phyloP scores from a whole-genome alignment of 1,140 invertebrate genomes.

The Marisa cornuarietis region DNA sequence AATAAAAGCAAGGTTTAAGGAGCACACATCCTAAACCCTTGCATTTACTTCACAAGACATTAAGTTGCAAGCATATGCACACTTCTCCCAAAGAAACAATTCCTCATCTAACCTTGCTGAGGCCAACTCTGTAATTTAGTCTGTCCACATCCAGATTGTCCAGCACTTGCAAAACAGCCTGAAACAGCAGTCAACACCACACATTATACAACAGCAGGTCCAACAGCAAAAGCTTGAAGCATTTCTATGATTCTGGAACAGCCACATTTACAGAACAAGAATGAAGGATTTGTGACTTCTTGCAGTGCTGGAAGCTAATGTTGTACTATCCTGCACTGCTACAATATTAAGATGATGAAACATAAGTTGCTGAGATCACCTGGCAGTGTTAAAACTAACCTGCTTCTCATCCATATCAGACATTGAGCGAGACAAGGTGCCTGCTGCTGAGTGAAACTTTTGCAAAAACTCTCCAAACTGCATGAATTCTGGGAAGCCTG shows the following conservation, averaged over 20 bases:
- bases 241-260: too few species aligned
- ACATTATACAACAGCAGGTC: too few species aligned
- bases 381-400: conserved; percentile 26
- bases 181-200: background rate
- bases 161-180: conserved; percentile 68
- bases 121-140: conserved; percentile 85
- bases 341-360: too few species aligned
- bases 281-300: too few species aligned
- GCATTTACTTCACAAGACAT: background rate
- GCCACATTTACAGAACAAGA: too few species aligned
- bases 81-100: background rate
- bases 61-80: background rate
- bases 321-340: too few species aligned
- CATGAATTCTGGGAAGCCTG: conserved; percentile 88
- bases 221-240: too few species aligned
- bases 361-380: background rate
- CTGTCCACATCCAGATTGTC: conserved; percentile 86
- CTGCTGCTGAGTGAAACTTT: conserved; percentile 80
- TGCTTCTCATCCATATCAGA: conserved; percentile 63
- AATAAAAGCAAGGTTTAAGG: background rate
- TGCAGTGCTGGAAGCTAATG: too few species aligned
- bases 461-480: conserved; percentile 87
- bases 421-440: conserved; percentile 65
- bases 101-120: conserved; percentile 82
- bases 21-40: background rate